phyloP scores from a whole-genome alignment of 2,797 vertebrate species.

The Sebastes hubbsi region DNA sequence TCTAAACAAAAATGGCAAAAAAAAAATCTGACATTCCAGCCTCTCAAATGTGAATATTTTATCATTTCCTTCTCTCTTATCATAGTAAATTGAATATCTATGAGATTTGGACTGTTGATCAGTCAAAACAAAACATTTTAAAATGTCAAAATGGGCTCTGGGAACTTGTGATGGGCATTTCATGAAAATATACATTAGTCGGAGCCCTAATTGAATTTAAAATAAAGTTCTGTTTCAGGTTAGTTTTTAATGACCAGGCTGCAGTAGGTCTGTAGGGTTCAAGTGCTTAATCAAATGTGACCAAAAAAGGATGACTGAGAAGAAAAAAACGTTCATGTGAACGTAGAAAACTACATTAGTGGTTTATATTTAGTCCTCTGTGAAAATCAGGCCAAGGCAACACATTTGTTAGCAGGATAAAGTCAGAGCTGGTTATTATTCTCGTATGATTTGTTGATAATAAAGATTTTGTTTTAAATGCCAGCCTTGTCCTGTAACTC shows the following conservation, averaged over 20 bases:
- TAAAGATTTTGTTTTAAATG: background rate
- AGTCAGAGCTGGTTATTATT: background rate
- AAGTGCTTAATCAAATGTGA: background rate
- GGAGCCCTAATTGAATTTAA: background rate
- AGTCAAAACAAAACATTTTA: background rate
- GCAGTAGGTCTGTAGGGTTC: background rate
- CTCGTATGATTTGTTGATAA: background rate
- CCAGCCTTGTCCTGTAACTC: background rate
- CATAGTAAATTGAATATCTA: background rate
- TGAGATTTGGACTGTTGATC: background rate
- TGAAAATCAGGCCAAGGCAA: background rate
- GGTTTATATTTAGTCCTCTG: background rate
- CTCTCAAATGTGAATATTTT: background rate
- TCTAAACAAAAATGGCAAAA: background rate
- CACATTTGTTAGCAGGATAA: background rate
- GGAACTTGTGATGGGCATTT: background rate
- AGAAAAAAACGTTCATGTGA: background rate
- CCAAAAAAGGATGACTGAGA: background rate
- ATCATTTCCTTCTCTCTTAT: background rate
- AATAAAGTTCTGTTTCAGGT: background rate
- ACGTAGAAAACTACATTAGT: background rate
- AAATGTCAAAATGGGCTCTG: background rate
- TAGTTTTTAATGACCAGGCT: background rate
- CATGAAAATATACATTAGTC: background rate
- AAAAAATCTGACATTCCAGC: background rate